These are phyloP conservation scores for Anas platyrhynchos DNA, from an alignment of 2,113 vertebrate species.

Conservation along the genomic window DNA sequence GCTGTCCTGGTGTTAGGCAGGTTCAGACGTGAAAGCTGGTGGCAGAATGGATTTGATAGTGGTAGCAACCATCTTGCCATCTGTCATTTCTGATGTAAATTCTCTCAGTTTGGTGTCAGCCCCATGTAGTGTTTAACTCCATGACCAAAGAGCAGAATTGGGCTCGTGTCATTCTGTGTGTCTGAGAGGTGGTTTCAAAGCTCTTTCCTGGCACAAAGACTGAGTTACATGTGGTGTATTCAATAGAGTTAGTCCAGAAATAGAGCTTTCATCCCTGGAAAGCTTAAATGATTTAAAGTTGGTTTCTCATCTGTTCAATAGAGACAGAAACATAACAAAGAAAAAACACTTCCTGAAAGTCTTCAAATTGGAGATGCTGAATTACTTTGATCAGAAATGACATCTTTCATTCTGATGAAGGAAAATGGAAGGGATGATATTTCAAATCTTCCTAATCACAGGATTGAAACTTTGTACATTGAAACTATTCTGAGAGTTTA, in stretches of 20 bases:
- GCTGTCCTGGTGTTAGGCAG: background rate
- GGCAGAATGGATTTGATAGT: background rate
- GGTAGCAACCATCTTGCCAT: background rate
- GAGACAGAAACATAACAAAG: background rate
- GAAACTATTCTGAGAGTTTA: background rate
- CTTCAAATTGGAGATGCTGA: background rate
- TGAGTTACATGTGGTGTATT: background rate
- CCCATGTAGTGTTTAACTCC: background rate
- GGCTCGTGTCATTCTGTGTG: background rate
- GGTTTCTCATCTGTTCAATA: background rate
- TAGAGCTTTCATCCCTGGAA: background rate
- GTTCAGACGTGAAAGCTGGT: background rate
- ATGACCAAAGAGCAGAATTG: background rate
- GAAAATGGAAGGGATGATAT: background rate
- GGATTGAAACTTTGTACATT: background rate
- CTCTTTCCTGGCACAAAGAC: background rate
- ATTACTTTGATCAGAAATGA: constrained; percentile 8
- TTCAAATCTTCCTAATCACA: background rate
- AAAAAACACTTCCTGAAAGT: background rate
- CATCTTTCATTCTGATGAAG: background rate
- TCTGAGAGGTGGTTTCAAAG: background rate
- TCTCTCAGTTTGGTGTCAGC: background rate
- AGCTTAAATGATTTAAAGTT: background rate
- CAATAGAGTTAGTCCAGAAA: background rate
- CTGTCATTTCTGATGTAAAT: constrained; percentile 1